Conservation (phyloP, 2,797 vertebrate species). For the Myoxocephalus aenaeus region DNA sequence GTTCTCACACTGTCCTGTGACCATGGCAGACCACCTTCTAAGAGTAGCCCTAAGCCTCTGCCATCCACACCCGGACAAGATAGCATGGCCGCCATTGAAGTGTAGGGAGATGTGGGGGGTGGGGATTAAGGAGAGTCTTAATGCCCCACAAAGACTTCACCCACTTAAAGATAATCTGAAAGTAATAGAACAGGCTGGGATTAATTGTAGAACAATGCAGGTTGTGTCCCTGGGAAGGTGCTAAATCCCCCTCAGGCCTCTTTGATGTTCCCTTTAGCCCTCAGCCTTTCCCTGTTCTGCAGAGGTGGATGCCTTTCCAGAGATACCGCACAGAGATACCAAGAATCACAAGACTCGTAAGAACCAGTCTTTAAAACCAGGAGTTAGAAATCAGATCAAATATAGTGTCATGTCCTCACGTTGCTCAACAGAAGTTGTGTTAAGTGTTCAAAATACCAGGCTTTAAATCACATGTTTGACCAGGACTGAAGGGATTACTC, state of each 20-base stretch:
- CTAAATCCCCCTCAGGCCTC: slow-evolving; percentile 76
- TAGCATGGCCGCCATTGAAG: slow-evolving; percentile 85
- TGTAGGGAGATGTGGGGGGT: slow-evolving; percentile 69
- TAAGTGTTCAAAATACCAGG: background rate
- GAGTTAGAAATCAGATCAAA: background rate
- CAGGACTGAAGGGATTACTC: slow-evolving; percentile 64
- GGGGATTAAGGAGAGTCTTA: slow-evolving; percentile 82
- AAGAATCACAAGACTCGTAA: background rate
- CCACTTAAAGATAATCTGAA: slow-evolving; percentile 91
- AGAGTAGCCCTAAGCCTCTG: slow-evolving; percentile 81
- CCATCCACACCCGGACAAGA: slow-evolving; percentile 86
- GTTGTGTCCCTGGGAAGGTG: slow-evolving; percentile 85
- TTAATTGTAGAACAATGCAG: slow-evolving; percentile 88
- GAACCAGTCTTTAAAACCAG: background rate
- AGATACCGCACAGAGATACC: slow-evolving; percentile 38
- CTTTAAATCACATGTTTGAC: slow-evolving; percentile 58
- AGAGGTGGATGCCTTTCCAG: slow-evolving; percentile 42
- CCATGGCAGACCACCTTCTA: slow-evolving; percentile 87
- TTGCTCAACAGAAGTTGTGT: background rate
- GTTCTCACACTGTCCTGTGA: slow-evolving; percentile 86
- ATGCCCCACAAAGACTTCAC: slow-evolving; percentile 87
- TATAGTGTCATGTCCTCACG: background rate
- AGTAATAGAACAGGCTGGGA: slow-evolving; percentile 90
- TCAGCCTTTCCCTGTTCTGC: slow-evolving; percentile 54
- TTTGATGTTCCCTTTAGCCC: slow-evolving; percentile 83